Conservation (phyloP, 2,797 vertebrate species). For the Chromobotia macracanthus region DNA sequence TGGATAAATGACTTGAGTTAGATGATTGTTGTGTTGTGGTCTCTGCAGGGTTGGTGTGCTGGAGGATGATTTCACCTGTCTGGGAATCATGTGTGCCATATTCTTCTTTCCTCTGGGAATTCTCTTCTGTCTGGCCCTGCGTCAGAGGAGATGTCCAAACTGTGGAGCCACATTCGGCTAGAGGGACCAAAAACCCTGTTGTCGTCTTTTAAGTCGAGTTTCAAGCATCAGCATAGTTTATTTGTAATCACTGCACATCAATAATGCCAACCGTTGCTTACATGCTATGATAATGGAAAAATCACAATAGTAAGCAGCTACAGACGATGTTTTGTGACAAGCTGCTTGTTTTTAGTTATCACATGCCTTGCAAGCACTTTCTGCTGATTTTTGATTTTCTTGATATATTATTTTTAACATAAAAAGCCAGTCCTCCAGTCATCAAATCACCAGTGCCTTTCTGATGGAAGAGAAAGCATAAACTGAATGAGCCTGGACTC, state of each 20-base stretch:
- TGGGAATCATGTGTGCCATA: constrained; percentile 95
- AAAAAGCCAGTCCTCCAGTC: constrained; percentile 49
- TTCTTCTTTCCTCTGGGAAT: constrained; percentile 96
- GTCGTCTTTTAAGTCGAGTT: constrained; percentile 49
- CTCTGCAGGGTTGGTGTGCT: constrained; percentile 90
- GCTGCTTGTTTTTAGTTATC: constrained; percentile 48
- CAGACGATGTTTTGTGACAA: constrained; percentile 53
- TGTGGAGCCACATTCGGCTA: constrained; percentile 94
- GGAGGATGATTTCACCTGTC: constrained; percentile 97
- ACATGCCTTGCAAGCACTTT: constrained; percentile 44
- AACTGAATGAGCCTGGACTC: constrained; percentile 53
- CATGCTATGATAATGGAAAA: constrained; percentile 58
- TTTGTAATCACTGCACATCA: constrained; percentile 59
- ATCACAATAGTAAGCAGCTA: constrained; percentile 53
- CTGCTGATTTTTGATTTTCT: not conserved
- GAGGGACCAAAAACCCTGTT: constrained; percentile 74
- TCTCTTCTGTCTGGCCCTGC: constrained; percentile 95
- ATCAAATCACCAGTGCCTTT: constrained; percentile 70
- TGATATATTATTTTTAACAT: constrained; percentile 11
- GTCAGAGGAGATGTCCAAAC: constrained; percentile 96
- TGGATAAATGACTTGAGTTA: not conserved
- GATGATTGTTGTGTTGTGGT: not conserved
- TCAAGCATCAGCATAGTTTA: constrained; percentile 43
- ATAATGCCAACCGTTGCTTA: constrained; percentile 61
- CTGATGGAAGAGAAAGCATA: constrained; percentile 52